phyloP scores from a whole-genome alignment of 2,888 invertebrate genomes.

The Isoperla grammatica region DNA sequence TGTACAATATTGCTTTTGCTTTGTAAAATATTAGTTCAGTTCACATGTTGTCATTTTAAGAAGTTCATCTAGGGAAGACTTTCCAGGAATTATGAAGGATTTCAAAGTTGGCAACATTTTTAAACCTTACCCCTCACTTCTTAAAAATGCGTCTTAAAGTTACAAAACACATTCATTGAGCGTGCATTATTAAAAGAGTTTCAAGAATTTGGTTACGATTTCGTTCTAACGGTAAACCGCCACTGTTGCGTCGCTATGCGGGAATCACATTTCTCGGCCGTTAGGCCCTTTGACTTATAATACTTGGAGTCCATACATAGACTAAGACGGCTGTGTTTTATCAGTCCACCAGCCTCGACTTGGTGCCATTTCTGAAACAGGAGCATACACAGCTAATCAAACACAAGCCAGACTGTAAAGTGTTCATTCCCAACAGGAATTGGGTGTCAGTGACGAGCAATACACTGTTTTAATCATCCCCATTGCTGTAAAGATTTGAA shows the following conservation, averaged over 20 bases:
- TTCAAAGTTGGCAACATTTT: constrained; percentile 1
- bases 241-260: constrained; percentile 61
- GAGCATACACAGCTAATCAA: no score
- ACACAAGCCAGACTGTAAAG: no score
- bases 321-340: constrained; percentile 66
- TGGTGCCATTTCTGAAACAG: constrained; percentile 59
- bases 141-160: no score
- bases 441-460: no score
- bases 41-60: not conserved
- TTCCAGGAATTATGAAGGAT: constrained; percentile 7
- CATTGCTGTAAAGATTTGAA: no score
- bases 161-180: no score
- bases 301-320: constrained; percentile 70
- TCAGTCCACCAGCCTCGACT: constrained; percentile 57
- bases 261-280: constrained; percentile 64
- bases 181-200: not conserved
- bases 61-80: constrained; percentile 15
- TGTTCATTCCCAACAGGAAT: no score
- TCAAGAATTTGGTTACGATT: constrained; percentile 12
- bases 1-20: constrained; percentile 13
- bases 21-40: constrained; percentile 10
- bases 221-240: constrained; percentile 45
- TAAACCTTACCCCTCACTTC: constrained; percentile 7
- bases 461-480: no score
- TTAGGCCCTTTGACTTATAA: constrained; percentile 53